Percentiles rank a stretch among this genome's conserved stretches.
Conservation (phyloP, 1,140 invertebrate species). For the Carcinoscorpius rotundicauda region DNA sequence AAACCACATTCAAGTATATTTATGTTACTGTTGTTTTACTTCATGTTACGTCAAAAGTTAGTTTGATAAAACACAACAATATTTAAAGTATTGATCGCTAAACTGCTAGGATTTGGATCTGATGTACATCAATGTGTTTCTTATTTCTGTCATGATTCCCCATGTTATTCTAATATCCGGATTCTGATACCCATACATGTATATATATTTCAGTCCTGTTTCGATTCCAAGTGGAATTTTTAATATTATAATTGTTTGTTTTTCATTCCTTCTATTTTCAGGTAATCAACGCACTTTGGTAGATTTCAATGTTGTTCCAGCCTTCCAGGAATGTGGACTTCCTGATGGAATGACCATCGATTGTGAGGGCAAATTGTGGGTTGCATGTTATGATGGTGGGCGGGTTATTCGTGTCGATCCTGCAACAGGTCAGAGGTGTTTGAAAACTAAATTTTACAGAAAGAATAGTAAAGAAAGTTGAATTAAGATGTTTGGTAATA, state of each 20-base stretch:
- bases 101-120: slow-evolving; percentile 26
- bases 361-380: slow-evolving; percentile 54
- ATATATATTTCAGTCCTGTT: too few species aligned
- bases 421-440: slow-evolving; percentile 21
- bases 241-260: too few species aligned
- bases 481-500: too few species aligned
- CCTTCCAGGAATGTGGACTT: slow-evolving; percentile 38
- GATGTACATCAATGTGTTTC: neutral
- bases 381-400: slow-evolving; percentile 48
- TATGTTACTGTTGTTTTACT: too few species aligned
- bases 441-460: too few species aligned
- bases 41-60: too few species aligned
- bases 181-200: too few species aligned
- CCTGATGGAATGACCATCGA: slow-evolving; percentile 67
- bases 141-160: slow-evolving; percentile 35
- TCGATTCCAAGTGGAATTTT: too few species aligned
- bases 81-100: slow-evolving; percentile 47
- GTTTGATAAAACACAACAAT: too few species aligned
- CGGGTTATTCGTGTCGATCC: slow-evolving; percentile 32
- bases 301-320: slow-evolving; percentile 29
- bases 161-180: slow-evolving; percentile 18
- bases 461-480: too few species aligned
- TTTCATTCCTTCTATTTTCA: slow-evolving; percentile 17
- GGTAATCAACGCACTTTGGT: slow-evolving; percentile 36
- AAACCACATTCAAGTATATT: slow-evolving; percentile 50